phyloP scores from a whole-genome alignment of 1,140 invertebrate species.

The Oedothorax gibbosus region DNA sequence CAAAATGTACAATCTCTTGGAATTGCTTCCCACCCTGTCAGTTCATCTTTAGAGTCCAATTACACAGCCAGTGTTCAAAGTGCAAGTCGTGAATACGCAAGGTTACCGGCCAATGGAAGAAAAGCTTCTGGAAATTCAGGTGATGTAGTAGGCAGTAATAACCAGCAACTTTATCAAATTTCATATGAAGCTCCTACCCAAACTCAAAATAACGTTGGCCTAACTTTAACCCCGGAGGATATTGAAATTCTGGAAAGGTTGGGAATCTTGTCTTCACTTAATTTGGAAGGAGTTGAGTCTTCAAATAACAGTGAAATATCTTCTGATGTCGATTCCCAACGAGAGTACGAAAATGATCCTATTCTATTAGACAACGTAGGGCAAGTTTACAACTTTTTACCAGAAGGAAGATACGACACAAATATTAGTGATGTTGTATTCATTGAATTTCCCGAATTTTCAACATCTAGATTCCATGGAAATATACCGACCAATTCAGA shows the following conservation, averaged over 20 bases:
- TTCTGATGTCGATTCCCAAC: background rate
- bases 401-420: background rate
- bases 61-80: background rate
- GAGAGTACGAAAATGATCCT: slow-evolving; percentile 5
- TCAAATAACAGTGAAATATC: background rate
- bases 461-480: slow-evolving; percentile 24
- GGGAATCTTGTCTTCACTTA: slow-evolving; percentile 40
- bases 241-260: slow-evolving; percentile 47
- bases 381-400: background rate
- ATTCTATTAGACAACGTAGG: background rate
- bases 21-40: background rate
- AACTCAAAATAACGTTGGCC: background rate
- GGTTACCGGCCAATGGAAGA: background rate
- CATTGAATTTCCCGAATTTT: slow-evolving; percentile 39
- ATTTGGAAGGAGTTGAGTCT: background rate
- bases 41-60: background rate
- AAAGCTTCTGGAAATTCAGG: background rate
- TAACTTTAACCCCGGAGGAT: slow-evolving; percentile 33
- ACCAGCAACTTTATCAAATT: slow-evolving; percentile 21
- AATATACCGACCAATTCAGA: slow-evolving; percentile 25
- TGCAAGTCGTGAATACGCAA: background rate
- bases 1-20: background rate
- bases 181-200: slow-evolving; percentile 4
- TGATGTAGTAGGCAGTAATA: background rate
- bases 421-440: slow-evolving; percentile 27